Base-by-base conservation (phyloP, 1,140 invertebrate species). In the Lysiphlebus fabarum region DNA sequence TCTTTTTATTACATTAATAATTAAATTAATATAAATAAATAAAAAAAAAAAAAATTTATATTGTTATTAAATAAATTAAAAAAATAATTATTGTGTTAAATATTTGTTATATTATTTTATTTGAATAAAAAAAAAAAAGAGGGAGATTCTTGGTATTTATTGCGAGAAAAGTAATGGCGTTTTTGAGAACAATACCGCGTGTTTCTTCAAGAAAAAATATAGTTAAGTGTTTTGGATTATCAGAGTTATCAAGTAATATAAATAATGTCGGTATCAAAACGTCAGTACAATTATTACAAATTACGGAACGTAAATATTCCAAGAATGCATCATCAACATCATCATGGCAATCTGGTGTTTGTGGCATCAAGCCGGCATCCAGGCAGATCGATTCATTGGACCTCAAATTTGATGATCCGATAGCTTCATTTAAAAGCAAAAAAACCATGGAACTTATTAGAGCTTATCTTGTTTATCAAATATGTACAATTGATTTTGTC, bases 401-500 rank as follows among this genome's bases (percentile, higher is more conserved):
- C 81, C 84, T 96, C 56, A 87, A 85, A 62, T 99, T 92, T 79
- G 86, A 88, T 74, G 87, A 90, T 80, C 85, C 88, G 8, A 83
- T 86, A 61, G 89, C 90, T 47, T 85, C 90, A 37, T 91, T 92
- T 76, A 94, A 94, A 79, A 97, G 94, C 79, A 99, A 99, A 84
- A 95, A 91, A 56, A 98, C 91, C 58, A 88, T 82, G 80, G 96
- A 99, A 80, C 84, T 99, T 47, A 67, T 98, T 7, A 83, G 97
- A 59, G 96, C 94, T 17, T 90, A 95, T 69, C 67, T 97, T 66
- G 96, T 99, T 45, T 95, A 98, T 77, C 89, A 91, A 73, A 82
- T 99, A 71, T 99, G 96, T 79, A 91, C 91, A 41, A 85, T 92
- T 71, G 87, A 91, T 65, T 90, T 87, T 70, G 79, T 99, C 56